Base-by-base conservation (phyloP, 2,888 invertebrate genomes). In the Chrysomela aeneicollis region DNA sequence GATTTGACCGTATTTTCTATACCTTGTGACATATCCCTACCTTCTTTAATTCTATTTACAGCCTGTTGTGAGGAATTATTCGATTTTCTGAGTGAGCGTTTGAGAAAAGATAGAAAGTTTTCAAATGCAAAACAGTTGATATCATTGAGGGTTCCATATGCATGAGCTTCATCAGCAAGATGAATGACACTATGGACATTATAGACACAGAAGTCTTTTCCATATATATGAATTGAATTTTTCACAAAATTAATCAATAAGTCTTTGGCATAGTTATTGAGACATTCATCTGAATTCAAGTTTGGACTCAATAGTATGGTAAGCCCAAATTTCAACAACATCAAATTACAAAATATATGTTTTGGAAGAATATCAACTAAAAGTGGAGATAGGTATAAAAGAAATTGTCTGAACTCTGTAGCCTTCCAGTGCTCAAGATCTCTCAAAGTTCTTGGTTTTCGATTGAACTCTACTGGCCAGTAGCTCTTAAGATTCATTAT, bases 341-440 rank as follows among this genome's bases (percentile, higher is more conserved):
- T 59, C 32, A 70, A 57, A 60, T 68, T 58, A 35, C 35, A 21
- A 54, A 53, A 68, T 35, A 64, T 30, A 21, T 61, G 21, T n/a
- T 57, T 22, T 12, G 62, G 51, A 18, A 71, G 18, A 50, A 61
- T 51, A 53, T 64, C 59, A 18, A 69, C 35, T 17, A 67, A 18
- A 8, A 66, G 12, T 10, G 66, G 63, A 9, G 59, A 62, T 17
- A 65, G 5, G 59, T 71, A 70, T n/a, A 70, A 49, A 18, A 68
- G 57, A 67, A 72, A 66, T 35, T 59, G 58, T 55, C 68, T 46
- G 50, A 61, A 69, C 66, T 71, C 69, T 35, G 66, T 64, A 15
- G 66, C 69, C 57, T 71, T 72, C 59, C 61, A 71, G 30, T 63
- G 60, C 15, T 69, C 67, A 15, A 71, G 21, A 32, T 69, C 54